Base-by-base conservation (phyloP, 1,140 invertebrate genomes). In the Caligus rogercresseyi region DNA sequence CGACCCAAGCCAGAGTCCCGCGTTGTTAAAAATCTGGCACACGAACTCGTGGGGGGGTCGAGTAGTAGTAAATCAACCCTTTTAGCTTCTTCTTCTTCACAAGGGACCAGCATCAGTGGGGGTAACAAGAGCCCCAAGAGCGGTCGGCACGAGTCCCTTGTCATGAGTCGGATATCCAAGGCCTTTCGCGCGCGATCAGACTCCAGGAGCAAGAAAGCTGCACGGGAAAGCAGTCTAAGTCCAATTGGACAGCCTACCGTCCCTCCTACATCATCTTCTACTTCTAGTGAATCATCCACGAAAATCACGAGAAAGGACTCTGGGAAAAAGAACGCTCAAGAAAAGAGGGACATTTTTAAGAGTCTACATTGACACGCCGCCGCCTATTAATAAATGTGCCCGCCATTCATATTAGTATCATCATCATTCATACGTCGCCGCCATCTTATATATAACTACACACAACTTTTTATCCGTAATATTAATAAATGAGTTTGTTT, bases 321-420 rank as follows among this genome's bases (percentile, higher is more conserved):
- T 24, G 55, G 23, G 13, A 57, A 57, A 25, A 57, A 57, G 18
- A 19, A 16, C 13, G 55, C 55, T 21, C 16, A 57, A 16, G 55
- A 57, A 16, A 57, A 57, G 25, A 57, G 55, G 25, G 55, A 57
- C 14, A 57, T 57, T 19, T 57, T 57, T 57, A 57, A 57, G 23
- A 57, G 55, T 57, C 55, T 19, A 15, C 23, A 57, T 43, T 43
- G n/a, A 43, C n/a, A n/a, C n/a, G n/a, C n/a, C n/a, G n/a, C n/a
- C n/a, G n/a, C 31, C 31, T 11, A 43, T 43, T 43, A 43, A 11
- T n/a, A 43, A 43, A 43, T 43, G n/a, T 43, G 7, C 31, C 7
- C n/a, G n/a, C n/a, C n/a, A n/a, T n/a, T 43, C n/a, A 43, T 43
- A 43, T 43, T 11, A 43, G 7, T 43, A 43, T n/a, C n/a, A 43